Evolutionary conservation across 2,113 vertebrate genomes (phyloP), one percentile per base, ranked within the genome.

Genomic region (Solea senegalensis): DNA sequence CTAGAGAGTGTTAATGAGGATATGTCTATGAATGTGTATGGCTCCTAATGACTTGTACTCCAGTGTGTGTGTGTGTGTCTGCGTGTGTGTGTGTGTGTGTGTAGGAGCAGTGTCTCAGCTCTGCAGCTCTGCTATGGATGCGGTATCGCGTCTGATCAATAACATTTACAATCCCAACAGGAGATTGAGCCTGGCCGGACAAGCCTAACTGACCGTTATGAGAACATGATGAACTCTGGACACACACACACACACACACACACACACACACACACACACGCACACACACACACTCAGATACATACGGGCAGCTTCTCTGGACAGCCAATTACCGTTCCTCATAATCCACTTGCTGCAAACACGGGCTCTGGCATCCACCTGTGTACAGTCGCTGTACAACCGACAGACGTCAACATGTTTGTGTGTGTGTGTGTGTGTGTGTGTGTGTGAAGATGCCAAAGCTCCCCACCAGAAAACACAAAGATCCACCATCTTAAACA

Each of bases 121-220:
- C 82, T 90, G 63, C n/a, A n/a, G 26, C 21, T 21, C 21, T 21
- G 21, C 89, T 90, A 90, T 85, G 85, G 81, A 93, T 91, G 88
- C 79, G 28, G 87, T 76, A 74, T 76, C n/a, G 76, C 65, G 76
- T 89, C 85, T 81, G 88, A 92, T 93, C 92, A 82, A 93, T 92
- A 91, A 85, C 81, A 92, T 91, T 92, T 88, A 91, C 88, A 94
- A 91, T 88, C 88, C 87, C 85, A 52, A 91, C 86, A 92, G 84
- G 82, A 91, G 89, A 88, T 78, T 8, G 80, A 76, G 82, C 80
- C 80, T 83, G 72, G 81, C 74, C 74, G 53, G 76, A 88, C 80
- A 86, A 84, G 84, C 82, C 78, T 87, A 87, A 84, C 84, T 83
- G 87, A 83, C 81, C 87, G 89, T 92, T 88, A 91, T 84, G 77